phyloP scores from a whole-genome alignment of 64 coral and sea anemone genomes.

The Dendrophyllia cribrosa region DNA sequence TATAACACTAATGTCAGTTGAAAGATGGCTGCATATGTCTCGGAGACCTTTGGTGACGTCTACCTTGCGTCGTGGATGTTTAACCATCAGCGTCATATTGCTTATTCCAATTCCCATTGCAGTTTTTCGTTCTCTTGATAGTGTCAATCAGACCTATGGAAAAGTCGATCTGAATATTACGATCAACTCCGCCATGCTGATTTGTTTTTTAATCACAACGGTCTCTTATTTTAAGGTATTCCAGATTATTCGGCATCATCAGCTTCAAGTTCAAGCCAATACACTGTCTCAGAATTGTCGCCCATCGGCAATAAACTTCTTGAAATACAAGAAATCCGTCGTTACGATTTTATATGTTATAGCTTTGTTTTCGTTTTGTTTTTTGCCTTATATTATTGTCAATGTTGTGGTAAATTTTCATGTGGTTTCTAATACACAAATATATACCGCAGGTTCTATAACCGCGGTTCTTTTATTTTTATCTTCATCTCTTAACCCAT shows the following conservation, averaged over 20 bases:
- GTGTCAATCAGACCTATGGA: not conserved
- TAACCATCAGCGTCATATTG: not conserved
- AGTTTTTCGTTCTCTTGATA: not conserved
- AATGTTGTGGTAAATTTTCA: too few relatives aligned
- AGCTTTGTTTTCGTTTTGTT: not conserved
- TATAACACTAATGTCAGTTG: not conserved
- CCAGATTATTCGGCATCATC: not conserved
- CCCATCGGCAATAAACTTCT: not conserved
- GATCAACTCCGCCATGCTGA: not conserved
- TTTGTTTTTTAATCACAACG: not conserved
- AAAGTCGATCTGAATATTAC: not conserved
- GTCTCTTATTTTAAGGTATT: not conserved
- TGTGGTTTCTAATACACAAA: too few relatives aligned
- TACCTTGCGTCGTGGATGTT: not conserved
- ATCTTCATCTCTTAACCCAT: too few relatives aligned
- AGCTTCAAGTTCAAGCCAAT: not conserved
- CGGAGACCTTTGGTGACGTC: not conserved
- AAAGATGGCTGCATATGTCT: not conserved
- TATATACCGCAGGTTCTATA: too few relatives aligned
- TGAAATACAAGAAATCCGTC: not conserved
- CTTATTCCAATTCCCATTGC: not conserved
- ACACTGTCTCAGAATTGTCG: not conserved
- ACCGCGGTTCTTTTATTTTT: too few relatives aligned
- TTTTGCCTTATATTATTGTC: not conserved
- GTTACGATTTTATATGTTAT: not conserved